These are phyloP conservation scores for Phthorimaea operculella DNA, from an alignment of 1,140 invertebrate species.

Conservation along the genomic window DNA sequence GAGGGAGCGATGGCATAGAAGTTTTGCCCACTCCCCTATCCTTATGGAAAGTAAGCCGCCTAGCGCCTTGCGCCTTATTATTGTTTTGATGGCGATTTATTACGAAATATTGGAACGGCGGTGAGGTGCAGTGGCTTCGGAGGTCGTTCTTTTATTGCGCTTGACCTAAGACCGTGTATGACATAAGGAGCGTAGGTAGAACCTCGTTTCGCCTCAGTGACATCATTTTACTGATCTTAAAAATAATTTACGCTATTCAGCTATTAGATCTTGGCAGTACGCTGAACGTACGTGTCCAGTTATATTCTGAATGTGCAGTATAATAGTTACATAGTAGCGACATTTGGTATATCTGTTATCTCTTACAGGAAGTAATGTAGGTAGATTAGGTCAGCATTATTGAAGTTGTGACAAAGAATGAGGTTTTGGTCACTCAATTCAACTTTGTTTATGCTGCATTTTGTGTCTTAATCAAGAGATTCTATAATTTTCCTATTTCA, in stretches of 20 bases:
- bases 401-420: not conserved
- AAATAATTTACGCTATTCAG: constrained; percentile 12
- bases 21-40: constrained; percentile 39
- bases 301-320: too few relatives aligned
- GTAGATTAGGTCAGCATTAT: constrained; percentile 1
- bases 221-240: constrained; percentile 46
- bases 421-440: too few relatives aligned
- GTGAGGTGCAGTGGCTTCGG: constrained; percentile 20
- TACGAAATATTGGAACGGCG: constrained; percentile 47
- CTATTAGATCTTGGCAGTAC: not conserved
- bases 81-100: constrained; percentile 57
- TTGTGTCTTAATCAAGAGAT: too few relatives aligned
- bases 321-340: not conserved
- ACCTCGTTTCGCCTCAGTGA: constrained; percentile 24
- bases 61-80: constrained; percentile 27
- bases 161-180: constrained; percentile 28
- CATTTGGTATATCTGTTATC: not conserved
- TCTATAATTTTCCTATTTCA: too few relatives aligned
- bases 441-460: too few relatives aligned
- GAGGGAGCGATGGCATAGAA: constrained; percentile 27
- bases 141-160: constrained; percentile 29
- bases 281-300: not conserved
- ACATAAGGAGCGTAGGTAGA: constrained; percentile 48
- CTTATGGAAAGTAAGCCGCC: constrained; percentile 50
- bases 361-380: not conserved